These are phyloP conservation scores for Pampusana beccarii DNA, from an alignment of 2,113 vertebrate genomes.

Conservation along the genomic window DNA sequence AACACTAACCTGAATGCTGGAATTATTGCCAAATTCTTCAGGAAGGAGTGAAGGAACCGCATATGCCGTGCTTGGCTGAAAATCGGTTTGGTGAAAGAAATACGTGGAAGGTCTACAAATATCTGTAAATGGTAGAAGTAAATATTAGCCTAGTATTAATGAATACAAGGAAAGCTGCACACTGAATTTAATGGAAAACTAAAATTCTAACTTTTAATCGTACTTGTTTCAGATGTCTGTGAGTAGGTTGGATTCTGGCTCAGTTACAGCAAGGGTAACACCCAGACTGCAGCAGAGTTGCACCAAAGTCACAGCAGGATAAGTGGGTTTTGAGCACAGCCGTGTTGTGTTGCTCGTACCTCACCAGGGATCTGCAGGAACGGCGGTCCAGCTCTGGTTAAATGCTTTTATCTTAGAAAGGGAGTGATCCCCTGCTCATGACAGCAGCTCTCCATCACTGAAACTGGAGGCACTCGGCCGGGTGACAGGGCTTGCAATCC, in stretches of 20 bases:
- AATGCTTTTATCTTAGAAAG: not conserved
- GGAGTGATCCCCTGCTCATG: not conserved
- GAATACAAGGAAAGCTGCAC: not conserved
- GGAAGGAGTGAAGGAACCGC: not conserved
- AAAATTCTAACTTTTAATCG: not conserved
- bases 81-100: not conserved
- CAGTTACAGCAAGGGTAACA: not conserved
- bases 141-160: not conserved
- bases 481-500: not conserved
- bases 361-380: not conserved
- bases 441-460: not conserved
- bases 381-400: not conserved
- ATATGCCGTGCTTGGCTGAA: constrained; percentile 1
- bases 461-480: not conserved
- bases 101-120: not conserved
- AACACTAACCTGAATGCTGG: not conserved
- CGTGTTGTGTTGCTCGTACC: not conserved
- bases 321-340: not conserved
- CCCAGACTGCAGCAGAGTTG: not conserved
- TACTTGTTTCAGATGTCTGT: not conserved
- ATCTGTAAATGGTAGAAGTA: not conserved
- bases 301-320: not conserved
- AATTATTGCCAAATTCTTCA: constrained; percentile 2
- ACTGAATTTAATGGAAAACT: not conserved
- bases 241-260: not conserved